A percentile compares a stretch with the other conserved stretches of the same genome.
phyloP scores from a whole-genome alignment of 2,888 invertebrate genomes.

The Erebia aethiops region DNA sequence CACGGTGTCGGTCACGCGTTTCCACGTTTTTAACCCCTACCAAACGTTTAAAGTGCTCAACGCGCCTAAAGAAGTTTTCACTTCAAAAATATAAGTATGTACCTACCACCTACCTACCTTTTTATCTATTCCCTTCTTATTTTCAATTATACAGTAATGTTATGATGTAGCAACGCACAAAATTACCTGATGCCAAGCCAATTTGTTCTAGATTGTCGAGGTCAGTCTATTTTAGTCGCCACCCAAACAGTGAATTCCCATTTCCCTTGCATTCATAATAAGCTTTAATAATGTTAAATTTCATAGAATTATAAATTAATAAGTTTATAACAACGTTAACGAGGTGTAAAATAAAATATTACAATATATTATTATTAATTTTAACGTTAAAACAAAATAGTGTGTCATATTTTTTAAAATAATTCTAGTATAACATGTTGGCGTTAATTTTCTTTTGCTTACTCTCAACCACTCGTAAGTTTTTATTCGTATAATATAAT shows the following conservation, averaged over 20 bases:
- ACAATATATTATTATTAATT: not conserved
- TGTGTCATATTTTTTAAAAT: not conserved
- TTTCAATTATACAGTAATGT: not conserved
- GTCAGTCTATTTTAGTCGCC: constrained; percentile 38
- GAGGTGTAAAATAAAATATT: not conserved
- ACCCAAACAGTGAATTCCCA: constrained; percentile 29
- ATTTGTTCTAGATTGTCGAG: constrained; percentile 31
- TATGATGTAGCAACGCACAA: not conserved
- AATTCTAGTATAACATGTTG: constrained; percentile 11
- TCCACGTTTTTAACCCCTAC: too few species aligned
- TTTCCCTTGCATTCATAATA: not conserved
- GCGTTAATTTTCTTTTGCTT: constrained; percentile 33
- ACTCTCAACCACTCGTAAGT: constrained; percentile 36
- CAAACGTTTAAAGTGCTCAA: too few species aligned
- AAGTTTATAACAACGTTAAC: not conserved
- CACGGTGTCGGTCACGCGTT: too few species aligned
- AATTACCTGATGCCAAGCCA: constrained; percentile 14
- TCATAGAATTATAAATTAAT: not conserved
- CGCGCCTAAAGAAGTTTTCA: too few species aligned
- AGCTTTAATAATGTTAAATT: not conserved
- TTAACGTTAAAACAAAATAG: not conserved
- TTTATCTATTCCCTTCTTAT: too few species aligned
- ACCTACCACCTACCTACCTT: too few species aligned
- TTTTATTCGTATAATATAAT: not conserved
- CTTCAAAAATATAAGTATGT: too few species aligned